Conservation (phyloP, 2,888 invertebrate species). For the Mesodorylaimus sp. region DNA sequence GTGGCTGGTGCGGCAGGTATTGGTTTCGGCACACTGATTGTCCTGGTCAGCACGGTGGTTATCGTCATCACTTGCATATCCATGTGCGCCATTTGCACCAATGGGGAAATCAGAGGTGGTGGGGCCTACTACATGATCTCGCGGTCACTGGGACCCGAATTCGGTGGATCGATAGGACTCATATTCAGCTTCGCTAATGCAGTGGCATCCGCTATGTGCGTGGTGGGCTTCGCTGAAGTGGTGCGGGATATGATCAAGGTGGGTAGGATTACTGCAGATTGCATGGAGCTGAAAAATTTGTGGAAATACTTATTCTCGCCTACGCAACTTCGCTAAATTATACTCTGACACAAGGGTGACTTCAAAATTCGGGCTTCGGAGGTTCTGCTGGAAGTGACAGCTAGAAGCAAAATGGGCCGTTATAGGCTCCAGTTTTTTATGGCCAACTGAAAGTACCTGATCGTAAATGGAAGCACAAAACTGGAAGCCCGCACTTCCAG, state of each 20-base stretch:
- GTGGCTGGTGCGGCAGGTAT: constrained; percentile 76
- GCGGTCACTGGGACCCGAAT: constrained; percentile 81
- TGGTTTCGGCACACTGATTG: constrained; percentile 12
- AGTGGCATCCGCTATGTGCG: constrained; percentile 86
- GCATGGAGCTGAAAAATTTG: too few relatives aligned
- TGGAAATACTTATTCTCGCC: too few relatives aligned
- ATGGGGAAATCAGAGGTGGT: constrained; percentile 96
- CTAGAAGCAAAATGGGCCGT: too few relatives aligned
- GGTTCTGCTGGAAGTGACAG: too few relatives aligned
- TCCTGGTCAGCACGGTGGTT: constrained; percentile 26
- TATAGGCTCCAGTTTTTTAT: too few relatives aligned
- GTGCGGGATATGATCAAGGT: constrained; percentile 38
- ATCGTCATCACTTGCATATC: constrained; percentile 76
- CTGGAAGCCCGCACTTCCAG: too few relatives aligned
- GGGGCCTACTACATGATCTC: constrained; percentile 87
- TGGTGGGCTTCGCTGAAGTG: constrained; percentile 89
- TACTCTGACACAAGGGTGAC: too few relatives aligned
- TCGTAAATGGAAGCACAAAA: too few relatives aligned
- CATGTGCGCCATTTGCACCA: constrained; percentile 95
- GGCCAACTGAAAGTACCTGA: too few relatives aligned
- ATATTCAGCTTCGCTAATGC: constrained; percentile 93
- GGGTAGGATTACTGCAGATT: too few relatives aligned
- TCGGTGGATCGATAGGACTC: constrained; percentile 86
- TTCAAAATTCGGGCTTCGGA: too few relatives aligned
- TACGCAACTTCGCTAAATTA: too few relatives aligned